Evolutionary conservation across 2,113 vertebrate species (phyloP), one percentile per base, ranked within the genome.

Genomic region (Thunnus thynnus): DNA sequence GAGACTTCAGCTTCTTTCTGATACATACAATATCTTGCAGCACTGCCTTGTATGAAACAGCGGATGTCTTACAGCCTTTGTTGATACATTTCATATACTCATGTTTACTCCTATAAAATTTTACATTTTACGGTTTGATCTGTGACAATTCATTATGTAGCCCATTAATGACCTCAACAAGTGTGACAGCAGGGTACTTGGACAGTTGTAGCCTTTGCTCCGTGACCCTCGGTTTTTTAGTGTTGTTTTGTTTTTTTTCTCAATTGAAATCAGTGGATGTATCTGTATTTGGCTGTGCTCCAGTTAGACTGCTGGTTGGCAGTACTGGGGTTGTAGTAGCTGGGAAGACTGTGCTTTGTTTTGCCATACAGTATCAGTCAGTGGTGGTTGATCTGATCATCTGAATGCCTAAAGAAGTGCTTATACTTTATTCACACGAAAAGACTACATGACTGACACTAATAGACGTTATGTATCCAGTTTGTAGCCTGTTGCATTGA

Each of bases 341-440:
- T 65, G 10, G 17, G 14, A 68, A 58, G 12, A 55, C n/a, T 22
- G 47, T 16, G 4, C 10, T 2, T 36, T 61, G 13, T 51, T 84
- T 67, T 66, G 30, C 13, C 16, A 16, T 18, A 14, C 17, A 44
- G 11, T 68, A 58, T 51, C 9, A 50, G 36, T 80, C 65, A 54
- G 32, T 52, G 20, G 32, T 76, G 1, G 56, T 71, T 48, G 67
- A 32, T 70, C 20, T 9, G 41, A 70, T 57, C 0, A 54, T 52
- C 8, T 36, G 41, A 85, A 64, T 61, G 36, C 36, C 16, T 78
- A 56, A 16, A 73, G 2, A 72, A 64, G 30, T 60, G 6, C 25
- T 41, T 11, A 30, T 18, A 57, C 18, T 78, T 51, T 72, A 12
- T 55, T 9, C 7, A 41, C 41, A 71, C 58, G 51, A 70, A 75